Percentiles rank a stretch among this genome's conserved stretches.
These are phyloP conservation scores for Pitangus sulphuratus DNA, from an alignment of 2,797 vertebrate species.

Conservation along the genomic window DNA sequence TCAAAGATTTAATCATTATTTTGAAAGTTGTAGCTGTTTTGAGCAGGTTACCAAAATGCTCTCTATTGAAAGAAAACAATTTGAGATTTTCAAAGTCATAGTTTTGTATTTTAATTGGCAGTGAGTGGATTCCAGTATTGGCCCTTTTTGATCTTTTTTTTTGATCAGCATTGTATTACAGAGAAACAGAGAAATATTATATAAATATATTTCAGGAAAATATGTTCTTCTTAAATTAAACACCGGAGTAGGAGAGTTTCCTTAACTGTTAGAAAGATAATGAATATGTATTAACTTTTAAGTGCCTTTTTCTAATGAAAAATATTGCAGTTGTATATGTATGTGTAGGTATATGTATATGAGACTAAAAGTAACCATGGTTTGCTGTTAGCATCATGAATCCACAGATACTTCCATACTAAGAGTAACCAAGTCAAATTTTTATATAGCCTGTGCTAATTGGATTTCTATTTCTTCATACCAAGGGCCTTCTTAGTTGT, in stretches of 20 bases:
- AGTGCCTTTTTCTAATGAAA: not conserved
- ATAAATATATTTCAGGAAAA: not conserved
- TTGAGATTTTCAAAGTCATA: not conserved
- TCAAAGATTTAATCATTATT: not conserved
- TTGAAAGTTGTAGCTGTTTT: not conserved
- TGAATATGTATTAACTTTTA: not conserved
- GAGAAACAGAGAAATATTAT: not conserved
- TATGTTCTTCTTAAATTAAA: not conserved
- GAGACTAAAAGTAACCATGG: not conserved
- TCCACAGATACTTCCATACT: not conserved
- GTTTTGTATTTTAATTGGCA: not conserved
- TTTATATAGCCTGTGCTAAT: not conserved
- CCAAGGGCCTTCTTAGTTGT: not conserved
- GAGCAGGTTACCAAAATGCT: not conserved
- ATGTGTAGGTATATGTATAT: not conserved
- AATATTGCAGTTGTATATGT: not conserved
- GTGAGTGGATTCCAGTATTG: not conserved
- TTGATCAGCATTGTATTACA: not conserved
- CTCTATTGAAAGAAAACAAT: not conserved
- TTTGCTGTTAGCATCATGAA: not conserved
- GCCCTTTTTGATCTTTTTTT: not conserved
- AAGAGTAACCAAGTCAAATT: not conserved
- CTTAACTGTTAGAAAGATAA: not conserved
- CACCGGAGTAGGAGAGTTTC: not conserved
- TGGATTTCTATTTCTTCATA: not conserved